Percentiles rank a stretch among this genome's conserved stretches.
Evolutionary conservation across 2,113 vertebrate species (phyloP).

Genomic region (Lophius piscatorius): DNA sequence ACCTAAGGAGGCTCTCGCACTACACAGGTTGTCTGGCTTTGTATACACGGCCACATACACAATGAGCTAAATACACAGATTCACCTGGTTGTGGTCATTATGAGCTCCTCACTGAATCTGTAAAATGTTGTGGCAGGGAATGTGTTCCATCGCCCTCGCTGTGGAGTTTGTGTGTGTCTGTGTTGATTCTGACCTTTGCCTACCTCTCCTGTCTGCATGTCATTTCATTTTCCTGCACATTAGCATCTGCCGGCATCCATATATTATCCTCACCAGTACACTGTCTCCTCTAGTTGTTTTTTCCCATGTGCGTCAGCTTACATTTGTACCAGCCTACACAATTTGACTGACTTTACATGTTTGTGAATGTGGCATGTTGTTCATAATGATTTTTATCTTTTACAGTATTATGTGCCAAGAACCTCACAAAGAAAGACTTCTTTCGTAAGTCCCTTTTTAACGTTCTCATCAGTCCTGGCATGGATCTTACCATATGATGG

Average conservation of each 20-base stretch:
- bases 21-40: not conserved
- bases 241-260: conserved; percentile 52
- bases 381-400: conserved; percentile 66
- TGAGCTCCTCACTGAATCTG: conserved; percentile 26
- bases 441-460: conserved; percentile 89
- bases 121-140: conserved; percentile 39
- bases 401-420: conserved; percentile 98
- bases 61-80: conserved; percentile 11
- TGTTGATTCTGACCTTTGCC: conserved; percentile 13
- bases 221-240: conserved; percentile 24
- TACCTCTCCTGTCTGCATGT: conserved; percentile 11
- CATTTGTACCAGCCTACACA: conserved; percentile 44
- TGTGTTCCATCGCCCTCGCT: conserved; percentile 22
- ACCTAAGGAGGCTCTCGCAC: conserved; percentile 39
- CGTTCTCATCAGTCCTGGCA: not conserved
- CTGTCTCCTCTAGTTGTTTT: no score
- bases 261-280: conserved; percentile 27
- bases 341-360: conserved; percentile 34
- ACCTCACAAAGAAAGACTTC: conserved; percentile 98
- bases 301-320: conserved; percentile 15
- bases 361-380: conserved; percentile 33
- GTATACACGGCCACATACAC: no score
- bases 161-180: conserved; percentile 27
- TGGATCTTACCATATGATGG: not conserved
- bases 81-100: conserved; percentile 32